Evolutionary conservation across 2,113 vertebrate genomes (phyloP).

Genomic region (Paedocypris sp.): DNA sequence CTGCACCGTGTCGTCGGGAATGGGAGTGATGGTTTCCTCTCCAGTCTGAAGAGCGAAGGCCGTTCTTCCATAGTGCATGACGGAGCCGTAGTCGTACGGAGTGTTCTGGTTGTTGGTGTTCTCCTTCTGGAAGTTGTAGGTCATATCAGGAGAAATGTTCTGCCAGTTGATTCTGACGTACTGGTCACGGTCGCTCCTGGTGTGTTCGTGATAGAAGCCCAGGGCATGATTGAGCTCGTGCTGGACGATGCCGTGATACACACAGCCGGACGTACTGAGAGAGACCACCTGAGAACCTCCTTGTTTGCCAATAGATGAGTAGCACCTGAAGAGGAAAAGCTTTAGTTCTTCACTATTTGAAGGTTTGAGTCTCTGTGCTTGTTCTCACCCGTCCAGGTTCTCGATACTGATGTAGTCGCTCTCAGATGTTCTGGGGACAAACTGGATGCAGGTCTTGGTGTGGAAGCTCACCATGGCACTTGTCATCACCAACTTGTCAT

Average conservation of each 20-base stretch:
- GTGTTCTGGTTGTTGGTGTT: conserved; percentile 36
- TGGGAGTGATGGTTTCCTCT: conserved; percentile 32
- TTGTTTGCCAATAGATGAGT: conserved; percentile 31
- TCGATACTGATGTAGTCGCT: conserved; percentile 36
- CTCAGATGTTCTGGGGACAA: conserved; percentile 21
- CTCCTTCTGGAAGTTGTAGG: conserved; percentile 15
- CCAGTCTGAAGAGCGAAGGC: conserved; percentile 24
- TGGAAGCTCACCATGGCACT: conserved; percentile 25
- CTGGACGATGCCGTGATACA: conserved; percentile 26
- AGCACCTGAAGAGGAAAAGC: conserved; percentile 36
- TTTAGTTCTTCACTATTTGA: not conserved
- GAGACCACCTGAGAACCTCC: conserved; percentile 44
- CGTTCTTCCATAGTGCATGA: conserved; percentile 39
- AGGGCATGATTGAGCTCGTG: conserved; percentile 46
- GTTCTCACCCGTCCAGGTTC: conserved; percentile 29
- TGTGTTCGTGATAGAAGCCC: conserved; percentile 49
- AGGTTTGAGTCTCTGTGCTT: not conserved
- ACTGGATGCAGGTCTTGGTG: conserved; percentile 33
- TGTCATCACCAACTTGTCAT: conserved; percentile 4
- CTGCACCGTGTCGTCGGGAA: not conserved
- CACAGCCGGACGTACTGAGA: conserved; percentile 22
- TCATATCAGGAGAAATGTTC: conserved; percentile 21
- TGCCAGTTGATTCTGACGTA: conserved; percentile 40
- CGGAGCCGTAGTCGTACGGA: conserved; percentile 35
- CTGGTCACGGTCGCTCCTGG: conserved; percentile 40